Conservation (phyloP, 2,113 vertebrate genomes). For the Vanacampus margaritifer region DNA sequence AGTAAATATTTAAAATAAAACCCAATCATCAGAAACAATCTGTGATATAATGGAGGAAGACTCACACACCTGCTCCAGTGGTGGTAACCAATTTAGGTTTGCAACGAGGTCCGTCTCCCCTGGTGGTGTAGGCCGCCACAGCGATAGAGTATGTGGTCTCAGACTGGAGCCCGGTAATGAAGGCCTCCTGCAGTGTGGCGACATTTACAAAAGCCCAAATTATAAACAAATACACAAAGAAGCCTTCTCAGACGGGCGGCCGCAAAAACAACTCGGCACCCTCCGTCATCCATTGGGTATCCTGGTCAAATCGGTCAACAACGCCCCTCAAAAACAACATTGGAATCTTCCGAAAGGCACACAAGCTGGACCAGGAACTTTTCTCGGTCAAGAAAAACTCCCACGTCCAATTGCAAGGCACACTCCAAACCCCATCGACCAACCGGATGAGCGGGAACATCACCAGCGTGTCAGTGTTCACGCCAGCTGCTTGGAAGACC, state of each 20-base stretch:
- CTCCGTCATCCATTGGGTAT: conserved; percentile 17
- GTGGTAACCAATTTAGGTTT: conserved; percentile 93
- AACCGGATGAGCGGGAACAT: conserved; percentile 50
- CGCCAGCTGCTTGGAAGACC: conserved; percentile 36
- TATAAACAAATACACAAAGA: not conserved
- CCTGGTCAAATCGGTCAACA: not conserved
- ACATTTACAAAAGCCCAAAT: conserved; percentile 27
- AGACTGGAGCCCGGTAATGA: conserved; percentile 85
- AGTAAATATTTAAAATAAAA: too few species aligned
- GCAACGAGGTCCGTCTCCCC: conserved; percentile 93
- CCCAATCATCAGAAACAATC: not conserved
- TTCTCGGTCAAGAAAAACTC: conserved; percentile 57
- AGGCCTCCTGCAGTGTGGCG: conserved; percentile 79
- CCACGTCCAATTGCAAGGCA: conserved; percentile 29
- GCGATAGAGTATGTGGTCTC: conserved; percentile 96
- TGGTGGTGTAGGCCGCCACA: conserved; percentile 94
- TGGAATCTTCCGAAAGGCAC: conserved; percentile 29
- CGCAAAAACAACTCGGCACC: conserved; percentile 24
- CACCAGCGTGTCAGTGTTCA: conserved; percentile 64
- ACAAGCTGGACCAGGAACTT: conserved; percentile 43
- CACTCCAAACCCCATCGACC: conserved; percentile 56
- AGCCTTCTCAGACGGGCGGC: conserved; percentile 41
- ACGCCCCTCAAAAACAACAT: conserved; percentile 10
- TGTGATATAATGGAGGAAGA: not conserved
- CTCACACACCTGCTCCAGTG: conserved; percentile 84